phyloP scores from a whole-genome alignment of 2,797 vertebrate genomes.

The Lacerta bilineata region DNA sequence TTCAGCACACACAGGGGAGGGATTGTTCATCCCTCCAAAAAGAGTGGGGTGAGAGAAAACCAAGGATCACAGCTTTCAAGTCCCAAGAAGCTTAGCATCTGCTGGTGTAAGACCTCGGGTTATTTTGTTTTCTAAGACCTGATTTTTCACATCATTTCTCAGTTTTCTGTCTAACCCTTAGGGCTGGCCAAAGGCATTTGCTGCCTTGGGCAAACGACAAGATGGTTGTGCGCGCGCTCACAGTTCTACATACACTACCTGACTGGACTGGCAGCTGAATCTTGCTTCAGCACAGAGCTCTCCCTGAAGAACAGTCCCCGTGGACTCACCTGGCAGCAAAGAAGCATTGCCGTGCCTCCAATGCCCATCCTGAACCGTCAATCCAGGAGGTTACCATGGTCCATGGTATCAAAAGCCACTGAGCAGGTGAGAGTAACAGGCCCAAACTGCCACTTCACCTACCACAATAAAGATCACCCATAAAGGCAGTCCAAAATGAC shows the following conservation, averaged over 20 bases:
- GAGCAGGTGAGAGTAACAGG: too few species aligned
- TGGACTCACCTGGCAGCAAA: too few species aligned
- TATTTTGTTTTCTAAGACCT: neutral
- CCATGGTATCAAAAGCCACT: too few species aligned
- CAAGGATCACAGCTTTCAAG: constrained; percentile 5
- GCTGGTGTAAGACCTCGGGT: accelerated
- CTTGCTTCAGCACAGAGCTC: neutral
- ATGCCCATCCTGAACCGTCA: too few species aligned
- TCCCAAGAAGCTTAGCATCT: neutral
- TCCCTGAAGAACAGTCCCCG: too few species aligned
- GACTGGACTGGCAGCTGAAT: neutral
- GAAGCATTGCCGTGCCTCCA: too few species aligned
- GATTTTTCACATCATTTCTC: neutral
- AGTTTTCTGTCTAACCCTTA: neutral
- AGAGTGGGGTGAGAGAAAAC: neutral
- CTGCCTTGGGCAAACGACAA: neutral
- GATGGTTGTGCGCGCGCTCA: too few species aligned
- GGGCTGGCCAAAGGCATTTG: neutral
- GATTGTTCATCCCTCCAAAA: constrained; percentile 6
- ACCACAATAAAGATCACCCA: too few species aligned
- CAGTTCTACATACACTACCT: neutral
- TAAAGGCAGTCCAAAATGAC: too few species aligned
- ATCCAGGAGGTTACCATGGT: too few species aligned
- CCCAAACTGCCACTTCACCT: too few species aligned
- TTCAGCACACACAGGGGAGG: neutral